phyloP scores from a whole-genome alignment of 2,113 vertebrate genomes.

The Percopsis transmontana region DNA sequence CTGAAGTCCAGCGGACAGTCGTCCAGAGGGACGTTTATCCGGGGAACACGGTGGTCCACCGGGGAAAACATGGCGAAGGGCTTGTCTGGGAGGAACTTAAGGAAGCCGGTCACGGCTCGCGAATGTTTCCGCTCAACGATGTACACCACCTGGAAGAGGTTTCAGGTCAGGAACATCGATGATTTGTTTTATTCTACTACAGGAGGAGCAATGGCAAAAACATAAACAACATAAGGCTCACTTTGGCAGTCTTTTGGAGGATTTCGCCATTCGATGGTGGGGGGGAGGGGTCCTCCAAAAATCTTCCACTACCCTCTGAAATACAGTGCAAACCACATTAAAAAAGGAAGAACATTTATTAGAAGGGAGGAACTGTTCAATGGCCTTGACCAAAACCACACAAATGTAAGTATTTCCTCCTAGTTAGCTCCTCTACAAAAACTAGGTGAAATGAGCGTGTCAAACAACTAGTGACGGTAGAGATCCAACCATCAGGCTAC shows the following conservation, averaged over 20 bases:
- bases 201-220: neutral
- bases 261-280: constrained; percentile 70
- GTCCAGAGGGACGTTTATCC: constrained; percentile 85
- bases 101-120: constrained; percentile 88
- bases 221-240: constrained; percentile 57
- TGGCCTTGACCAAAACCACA: too few species aligned
- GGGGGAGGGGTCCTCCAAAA: constrained; percentile 24
- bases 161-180: neutral
- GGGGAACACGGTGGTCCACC: constrained; percentile 91
- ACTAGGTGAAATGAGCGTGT: neutral
- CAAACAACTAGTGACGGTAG: neutral
- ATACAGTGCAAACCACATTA: constrained; percentile 1
- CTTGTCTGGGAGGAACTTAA: constrained; percentile 90
- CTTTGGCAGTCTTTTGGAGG: constrained; percentile 92
- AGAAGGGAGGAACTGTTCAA: neutral
- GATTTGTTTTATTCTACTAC: neutral
- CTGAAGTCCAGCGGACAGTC: constrained; percentile 89
- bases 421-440: too few species aligned
- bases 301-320: constrained; percentile 17
- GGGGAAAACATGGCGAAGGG: constrained; percentile 94
- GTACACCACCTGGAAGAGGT: constrained; percentile 85
- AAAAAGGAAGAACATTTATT: neutral
- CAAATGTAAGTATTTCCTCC: too few species aligned
- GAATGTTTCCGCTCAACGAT: constrained; percentile 95
- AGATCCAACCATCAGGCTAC: neutral